phyloP scores from a whole-genome alignment of 1,140 invertebrate species.

The Ostrea denselamellosa region DNA sequence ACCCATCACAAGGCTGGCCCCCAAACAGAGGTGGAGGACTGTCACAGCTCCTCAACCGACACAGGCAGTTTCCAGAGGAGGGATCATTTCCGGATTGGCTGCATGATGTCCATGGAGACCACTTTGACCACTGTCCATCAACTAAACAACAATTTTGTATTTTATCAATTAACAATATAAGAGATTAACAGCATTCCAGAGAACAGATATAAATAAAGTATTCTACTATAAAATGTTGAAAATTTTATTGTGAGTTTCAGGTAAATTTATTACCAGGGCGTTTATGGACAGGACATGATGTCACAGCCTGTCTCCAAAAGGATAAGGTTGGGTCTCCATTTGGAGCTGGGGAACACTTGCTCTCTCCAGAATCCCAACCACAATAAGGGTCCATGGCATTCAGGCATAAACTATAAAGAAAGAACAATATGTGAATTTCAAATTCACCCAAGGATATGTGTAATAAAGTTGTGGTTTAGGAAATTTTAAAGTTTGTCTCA shows the following conservation, averaged over 20 bases:
- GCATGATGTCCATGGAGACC: conserved; percentile 81
- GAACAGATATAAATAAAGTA: too few relatives aligned
- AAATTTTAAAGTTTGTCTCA: too few relatives aligned
- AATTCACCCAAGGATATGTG: background rate
- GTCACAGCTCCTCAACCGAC: conserved; percentile 79
- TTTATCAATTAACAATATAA: too few relatives aligned
- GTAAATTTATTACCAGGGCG: conserved; percentile 75
- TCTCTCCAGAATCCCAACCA: conserved; percentile 90
- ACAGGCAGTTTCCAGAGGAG: conserved; percentile 83
- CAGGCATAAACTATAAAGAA: conserved; percentile 83
- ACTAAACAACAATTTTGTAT: conserved; percentile 71
- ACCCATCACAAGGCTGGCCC: conserved; percentile 70
- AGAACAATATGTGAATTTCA: background rate
- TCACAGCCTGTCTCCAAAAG: conserved; percentile 87
- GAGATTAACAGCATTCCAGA: too few relatives aligned
- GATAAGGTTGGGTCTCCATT: conserved; percentile 81
- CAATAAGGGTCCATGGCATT: conserved; percentile 95
- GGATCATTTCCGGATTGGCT: conserved; percentile 79
- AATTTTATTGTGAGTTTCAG: background rate
- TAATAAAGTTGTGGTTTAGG: too few relatives aligned
- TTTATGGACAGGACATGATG: conserved; percentile 83
- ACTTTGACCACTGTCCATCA: conserved; percentile 84
- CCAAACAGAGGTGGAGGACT: conserved; percentile 71
- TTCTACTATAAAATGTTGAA: too few relatives aligned
- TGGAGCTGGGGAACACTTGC: conserved; percentile 86